These are phyloP conservation scores for Percopsis transmontana DNA, from an alignment of 2,113 vertebrate genomes.

Conservation along the genomic window DNA sequence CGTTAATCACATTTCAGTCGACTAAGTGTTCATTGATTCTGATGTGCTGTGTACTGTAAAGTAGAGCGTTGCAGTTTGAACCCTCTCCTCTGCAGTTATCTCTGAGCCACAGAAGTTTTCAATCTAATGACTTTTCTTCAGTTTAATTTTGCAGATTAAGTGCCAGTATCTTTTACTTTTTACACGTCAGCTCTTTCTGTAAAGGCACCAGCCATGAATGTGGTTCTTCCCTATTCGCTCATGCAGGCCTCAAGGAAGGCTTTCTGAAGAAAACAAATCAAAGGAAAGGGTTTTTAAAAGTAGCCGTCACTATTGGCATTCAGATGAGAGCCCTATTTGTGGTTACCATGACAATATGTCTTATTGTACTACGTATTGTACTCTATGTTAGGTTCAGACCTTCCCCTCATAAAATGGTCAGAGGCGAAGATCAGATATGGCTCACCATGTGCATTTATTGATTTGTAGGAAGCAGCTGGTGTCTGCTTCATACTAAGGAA, in stretches of 20 bases:
- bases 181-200: too few species aligned
- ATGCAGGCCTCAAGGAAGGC: too few species aligned
- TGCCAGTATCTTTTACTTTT: not conserved
- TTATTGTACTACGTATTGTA: too few species aligned
- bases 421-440: not conserved
- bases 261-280: not conserved
- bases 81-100: conserved; percentile 43
- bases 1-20: conserved; percentile 22
- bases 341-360: not conserved
- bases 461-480: not conserved
- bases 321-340: conserved; percentile 17
- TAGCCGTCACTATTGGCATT: conserved; percentile 30
- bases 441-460: not conserved
- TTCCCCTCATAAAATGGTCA: not conserved
- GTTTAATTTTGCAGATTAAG: conserved; percentile 29
- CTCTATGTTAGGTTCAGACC: too few species aligned
- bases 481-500: not conserved
- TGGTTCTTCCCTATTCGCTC: too few species aligned
- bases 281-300: not conserved
- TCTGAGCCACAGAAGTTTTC: conserved; percentile 41
- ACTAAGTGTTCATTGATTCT: conserved; percentile 35
- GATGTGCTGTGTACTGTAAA: conserved; percentile 14
- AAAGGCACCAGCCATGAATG: too few species aligned
- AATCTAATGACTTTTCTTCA: conserved; percentile 23
- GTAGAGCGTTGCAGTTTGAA: not conserved